Base-by-base conservation (phyloP, 2,113 vertebrate genomes). In the Callopanchax toddi region DNA sequence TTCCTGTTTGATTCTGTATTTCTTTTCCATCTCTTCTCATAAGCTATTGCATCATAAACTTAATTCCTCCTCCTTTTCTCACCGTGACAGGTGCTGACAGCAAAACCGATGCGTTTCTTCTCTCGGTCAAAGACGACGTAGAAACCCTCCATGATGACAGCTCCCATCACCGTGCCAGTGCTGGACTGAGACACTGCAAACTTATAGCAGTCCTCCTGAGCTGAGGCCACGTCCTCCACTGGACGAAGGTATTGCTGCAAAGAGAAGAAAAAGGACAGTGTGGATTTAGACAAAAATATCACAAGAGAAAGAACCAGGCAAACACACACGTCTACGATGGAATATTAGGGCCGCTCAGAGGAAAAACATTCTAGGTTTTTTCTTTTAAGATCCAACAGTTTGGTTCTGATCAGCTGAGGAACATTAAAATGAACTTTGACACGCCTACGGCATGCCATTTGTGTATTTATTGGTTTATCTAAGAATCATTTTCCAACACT, bases 141-240 rank as follows among this genome's bases (percentile, higher is more conserved):
- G 90, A 99, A 99, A 11, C 97, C 97, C 81, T 99, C 97, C 97
- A 99, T 99, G 92, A 99, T 96, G 5, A 99, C 97, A 0, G 97
- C 97, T 0, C 97, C 97, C 96, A 99, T 98, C 46, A 99, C 97
- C 0, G 97, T 98, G 11, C 97, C 97, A 0, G 97, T 99, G 89
- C 94, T 96, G 3, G 96, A 99, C 90, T 98, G 96, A 12, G 97
- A 99, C 85, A 99, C 93, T 8, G 97, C 97, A 0, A 99, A 99
- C 86, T 99, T 98, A 82, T 98, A 99, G 86, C 97, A 99, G 90
- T 98, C 96, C 0, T 99, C 97, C 87, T 97, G 95, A 40, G 94
- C 94, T 0, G 96, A 98, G 32, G 97, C 96, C 74, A 96, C 95
- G 0, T 99, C 97, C 86, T 99, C 97, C 21, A 99, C 97, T 0